These are phyloP conservation scores for Syngnathus rostellatus DNA, from an alignment of 2,797 vertebrate genomes.

Conservation along the genomic window DNA sequence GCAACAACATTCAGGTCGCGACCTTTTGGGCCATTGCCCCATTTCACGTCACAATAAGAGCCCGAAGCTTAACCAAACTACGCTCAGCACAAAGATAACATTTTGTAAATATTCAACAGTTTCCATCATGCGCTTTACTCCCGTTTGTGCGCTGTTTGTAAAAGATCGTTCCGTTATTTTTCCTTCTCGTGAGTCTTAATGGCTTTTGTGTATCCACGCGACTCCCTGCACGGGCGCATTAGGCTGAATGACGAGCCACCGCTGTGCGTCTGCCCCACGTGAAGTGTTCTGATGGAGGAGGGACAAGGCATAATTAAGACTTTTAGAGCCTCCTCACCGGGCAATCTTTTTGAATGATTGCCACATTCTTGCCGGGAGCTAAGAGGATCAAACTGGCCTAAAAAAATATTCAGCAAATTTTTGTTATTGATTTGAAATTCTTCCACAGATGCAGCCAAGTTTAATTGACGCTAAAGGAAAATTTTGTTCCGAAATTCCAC, in stretches of 20 bases:
- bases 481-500: conserved; percentile 33
- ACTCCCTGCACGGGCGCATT: conserved; percentile 67
- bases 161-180: conserved; percentile 40
- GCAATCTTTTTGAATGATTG: conserved; percentile 57
- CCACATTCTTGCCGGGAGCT: conserved; percentile 9
- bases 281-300: conserved; percentile 56
- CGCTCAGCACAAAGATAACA: too few species aligned
- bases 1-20: neutral
- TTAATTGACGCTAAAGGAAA: neutral
- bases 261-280: conserved; percentile 64
- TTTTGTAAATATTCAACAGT: neutral
- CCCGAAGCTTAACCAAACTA: neutral
- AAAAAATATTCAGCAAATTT: neutral
- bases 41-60: too few species aligned
- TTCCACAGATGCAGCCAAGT: too few species aligned
- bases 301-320: conserved; percentile 61
- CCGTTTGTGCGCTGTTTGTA: conserved; percentile 22
- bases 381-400: conserved; percentile 4
- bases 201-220: conserved; percentile 58
- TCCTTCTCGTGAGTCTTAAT: conserved; percentile 47
- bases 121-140: neutral
- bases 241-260: conserved; percentile 66
- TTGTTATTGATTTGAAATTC: conserved; percentile 17
- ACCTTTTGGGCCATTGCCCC: neutral
- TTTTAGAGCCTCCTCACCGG: conserved; percentile 51